phyloP scores from a whole-genome alignment of 2,797 vertebrate genomes.

The Melanotaenia nigrans region DNA sequence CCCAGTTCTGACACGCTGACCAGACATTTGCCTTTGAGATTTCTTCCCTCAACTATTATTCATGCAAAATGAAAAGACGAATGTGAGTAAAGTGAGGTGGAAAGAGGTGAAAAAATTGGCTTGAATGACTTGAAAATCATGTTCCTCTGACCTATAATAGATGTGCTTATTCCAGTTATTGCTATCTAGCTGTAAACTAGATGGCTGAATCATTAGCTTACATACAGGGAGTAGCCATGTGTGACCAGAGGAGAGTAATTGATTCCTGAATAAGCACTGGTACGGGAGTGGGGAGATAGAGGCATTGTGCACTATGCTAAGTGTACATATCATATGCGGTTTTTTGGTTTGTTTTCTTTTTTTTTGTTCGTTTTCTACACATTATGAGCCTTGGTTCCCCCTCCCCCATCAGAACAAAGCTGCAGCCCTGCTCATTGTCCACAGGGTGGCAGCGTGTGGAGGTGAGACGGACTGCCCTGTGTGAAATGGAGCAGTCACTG shows the following conservation, averaged over 20 bases:
- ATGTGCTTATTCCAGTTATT: constrained; percentile 58
- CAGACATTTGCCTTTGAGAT: constrained; percentile 57
- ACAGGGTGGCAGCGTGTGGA: constrained; percentile 81
- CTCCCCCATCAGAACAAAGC: constrained; percentile 26
- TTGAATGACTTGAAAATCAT: constrained; percentile 36
- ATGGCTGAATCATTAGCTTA: constrained; percentile 68
- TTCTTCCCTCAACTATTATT: constrained; percentile 50
- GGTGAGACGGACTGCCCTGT: constrained; percentile 69
- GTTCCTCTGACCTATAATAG: constrained; percentile 55
- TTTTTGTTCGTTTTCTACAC: constrained; percentile 28
- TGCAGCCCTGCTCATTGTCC: constrained; percentile 70
- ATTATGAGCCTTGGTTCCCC: constrained; percentile 15
- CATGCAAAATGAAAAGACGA: constrained; percentile 26
- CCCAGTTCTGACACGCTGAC: constrained; percentile 56
- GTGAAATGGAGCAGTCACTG: constrained; percentile 69
- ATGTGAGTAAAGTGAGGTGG: constrained; percentile 8
- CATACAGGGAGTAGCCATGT: constrained; percentile 60
- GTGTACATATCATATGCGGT: constrained; percentile 37
- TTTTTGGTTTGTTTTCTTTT: constrained; percentile 11
- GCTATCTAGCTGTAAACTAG: constrained; percentile 62
- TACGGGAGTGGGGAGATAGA: constrained; percentile 2
- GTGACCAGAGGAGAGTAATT: constrained; percentile 67
- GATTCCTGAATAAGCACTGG: constrained; percentile 63
- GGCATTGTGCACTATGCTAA: constrained; percentile 47
- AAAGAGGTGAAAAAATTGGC: constrained; percentile 39